phyloP scores from a whole-genome alignment of 1,140 invertebrate genomes.

The Paracyclopina nana region DNA sequence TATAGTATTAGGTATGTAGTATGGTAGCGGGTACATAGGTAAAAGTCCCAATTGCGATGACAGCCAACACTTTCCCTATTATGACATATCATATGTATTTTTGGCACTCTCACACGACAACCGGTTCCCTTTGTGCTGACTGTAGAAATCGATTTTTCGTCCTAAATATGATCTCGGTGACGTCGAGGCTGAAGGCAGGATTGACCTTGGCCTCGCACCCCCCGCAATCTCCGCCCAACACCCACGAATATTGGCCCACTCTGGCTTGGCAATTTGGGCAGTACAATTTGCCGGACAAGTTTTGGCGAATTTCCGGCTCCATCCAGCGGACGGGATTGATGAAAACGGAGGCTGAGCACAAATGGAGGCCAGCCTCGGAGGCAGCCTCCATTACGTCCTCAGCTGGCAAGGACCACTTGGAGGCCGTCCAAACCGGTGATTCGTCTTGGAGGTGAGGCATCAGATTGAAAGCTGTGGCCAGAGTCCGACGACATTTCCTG shows the following conservation, averaged over 20 bases:
- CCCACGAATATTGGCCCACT: slow-evolving; percentile 1
- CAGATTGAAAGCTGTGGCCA: not conserved
- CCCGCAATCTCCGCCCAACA: not conserved
- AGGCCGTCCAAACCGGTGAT: not conserved
- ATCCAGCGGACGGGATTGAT: slow-evolving; percentile 7
- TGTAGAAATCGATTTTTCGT: slow-evolving; percentile 4
- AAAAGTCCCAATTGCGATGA: no score
- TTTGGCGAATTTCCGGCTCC: not conserved
- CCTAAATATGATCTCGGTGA: slow-evolving; percentile 8
- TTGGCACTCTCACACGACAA: not conserved
- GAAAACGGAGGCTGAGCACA: slow-evolving; percentile 8
- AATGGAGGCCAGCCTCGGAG: not conserved
- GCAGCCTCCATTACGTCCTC: not conserved
- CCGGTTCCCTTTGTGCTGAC: not conserved
- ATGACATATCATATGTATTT: no score
- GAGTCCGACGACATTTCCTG: slow-evolving; percentile 1
- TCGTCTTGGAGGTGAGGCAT: slow-evolving; percentile 1
- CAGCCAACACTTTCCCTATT: no score
- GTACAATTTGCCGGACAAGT: not conserved
- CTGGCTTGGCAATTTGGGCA: slow-evolving; percentile 2
- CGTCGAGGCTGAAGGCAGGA: slow-evolving; percentile 1
- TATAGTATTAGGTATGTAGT: no score
- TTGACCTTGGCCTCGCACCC: not conserved
- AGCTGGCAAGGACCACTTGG: not conserved
- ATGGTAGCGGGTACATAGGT: no score